Conservation (phyloP, 2,797 vertebrate genomes). For the Oryzias dopingdopingensis region DNA sequence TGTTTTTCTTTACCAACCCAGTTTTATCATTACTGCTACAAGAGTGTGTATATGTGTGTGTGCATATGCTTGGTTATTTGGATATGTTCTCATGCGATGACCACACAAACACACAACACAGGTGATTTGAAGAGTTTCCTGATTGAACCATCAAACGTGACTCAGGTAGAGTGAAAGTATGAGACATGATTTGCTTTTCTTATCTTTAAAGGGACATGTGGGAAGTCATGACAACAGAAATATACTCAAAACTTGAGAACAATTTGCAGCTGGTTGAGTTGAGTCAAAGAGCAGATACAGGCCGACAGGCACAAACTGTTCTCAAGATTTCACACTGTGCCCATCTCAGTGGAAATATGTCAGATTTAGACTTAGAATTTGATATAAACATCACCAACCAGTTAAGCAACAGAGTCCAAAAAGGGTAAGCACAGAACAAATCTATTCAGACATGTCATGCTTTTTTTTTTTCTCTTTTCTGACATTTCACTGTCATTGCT, state of each 20-base stretch:
- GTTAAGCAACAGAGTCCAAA: background rate
- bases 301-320: conserved; percentile 29
- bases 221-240: conserved; percentile 17
- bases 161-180: conserved; percentile 2
- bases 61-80: background rate
- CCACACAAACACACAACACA: no score
- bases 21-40: conserved; percentile 2
- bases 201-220: background rate
- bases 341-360: conserved; percentile 43
- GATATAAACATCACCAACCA: conserved; percentile 27
- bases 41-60: background rate
- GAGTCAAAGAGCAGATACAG: conserved; percentile 37
- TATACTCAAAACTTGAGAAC: conserved; percentile 15
- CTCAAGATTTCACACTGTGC: conserved; percentile 29
- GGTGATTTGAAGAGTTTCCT: no score
- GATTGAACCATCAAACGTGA: background rate
- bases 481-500: conserved; percentile 33
- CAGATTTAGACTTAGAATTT: conserved; percentile 37
- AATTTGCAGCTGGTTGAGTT: conserved; percentile 10
- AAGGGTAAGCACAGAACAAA: conserved; percentile 7
- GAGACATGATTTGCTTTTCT: conserved; percentile 13
- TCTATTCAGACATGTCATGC: conserved; percentile 2
- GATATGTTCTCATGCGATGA: background rate
- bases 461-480: background rate
- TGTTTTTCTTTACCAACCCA: background rate